A percentile compares a stretch with the other conserved stretches of the same genome.
phyloP scores from a whole-genome alignment of 2,113 vertebrate genomes.

The Sapajus apella region DNA sequence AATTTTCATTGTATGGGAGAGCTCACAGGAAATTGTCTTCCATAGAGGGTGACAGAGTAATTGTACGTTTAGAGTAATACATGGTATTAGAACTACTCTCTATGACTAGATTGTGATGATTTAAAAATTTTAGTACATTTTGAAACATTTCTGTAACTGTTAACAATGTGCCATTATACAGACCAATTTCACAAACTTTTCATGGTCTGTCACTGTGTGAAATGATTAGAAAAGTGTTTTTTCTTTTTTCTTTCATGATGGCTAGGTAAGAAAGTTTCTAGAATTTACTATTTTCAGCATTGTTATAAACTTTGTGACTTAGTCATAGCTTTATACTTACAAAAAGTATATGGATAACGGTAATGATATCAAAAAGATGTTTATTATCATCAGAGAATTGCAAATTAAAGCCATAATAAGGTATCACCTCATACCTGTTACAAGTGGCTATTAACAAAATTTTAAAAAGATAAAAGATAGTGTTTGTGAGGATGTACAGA shows the following conservation, averaged over 20 bases:
- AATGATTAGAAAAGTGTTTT: background rate
- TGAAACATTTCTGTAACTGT: conserved; percentile 41
- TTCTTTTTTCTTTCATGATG: background rate
- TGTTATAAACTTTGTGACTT: background rate
- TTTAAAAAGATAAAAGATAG: background rate
- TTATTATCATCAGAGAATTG: background rate
- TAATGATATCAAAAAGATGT: background rate
- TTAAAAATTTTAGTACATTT: conserved; percentile 51
- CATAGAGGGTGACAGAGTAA: conserved; percentile 21
- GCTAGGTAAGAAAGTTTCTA: background rate
- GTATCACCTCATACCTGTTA: background rate
- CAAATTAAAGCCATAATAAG: background rate
- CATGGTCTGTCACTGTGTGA: background rate
- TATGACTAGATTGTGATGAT: conserved; percentile 43
- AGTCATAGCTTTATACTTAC: background rate
- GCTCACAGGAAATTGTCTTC: conserved; percentile 53
- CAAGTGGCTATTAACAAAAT: background rate
- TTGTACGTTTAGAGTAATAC: conserved; percentile 49
- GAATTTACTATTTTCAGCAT: background rate
- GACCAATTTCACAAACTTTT: background rate
- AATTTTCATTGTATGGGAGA: conserved; percentile 21
- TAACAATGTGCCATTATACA: conserved; percentile 5
- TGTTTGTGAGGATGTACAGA: background rate
- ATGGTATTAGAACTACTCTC: conserved; percentile 25
- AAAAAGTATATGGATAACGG: background rate